Percentiles rank a stretch among this genome's conserved stretches.
phyloP scores from a whole-genome alignment of 2,888 invertebrate species.

The Phyllotreta striolata region DNA sequence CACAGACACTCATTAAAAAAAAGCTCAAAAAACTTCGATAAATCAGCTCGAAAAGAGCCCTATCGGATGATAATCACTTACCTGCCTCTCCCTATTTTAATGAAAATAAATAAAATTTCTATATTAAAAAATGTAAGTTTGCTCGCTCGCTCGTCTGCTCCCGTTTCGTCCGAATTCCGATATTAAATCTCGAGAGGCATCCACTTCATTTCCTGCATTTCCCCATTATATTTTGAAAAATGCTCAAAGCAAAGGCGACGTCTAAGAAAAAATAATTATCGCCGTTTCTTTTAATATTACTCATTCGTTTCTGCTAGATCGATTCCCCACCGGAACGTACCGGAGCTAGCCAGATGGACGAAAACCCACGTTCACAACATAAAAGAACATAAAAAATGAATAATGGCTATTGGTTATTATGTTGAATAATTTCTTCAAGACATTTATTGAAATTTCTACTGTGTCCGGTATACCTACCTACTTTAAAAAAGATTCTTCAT shows the following conservation, averaged over 20 bases:
- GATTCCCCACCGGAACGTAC: not conserved
- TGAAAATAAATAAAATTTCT: not conserved
- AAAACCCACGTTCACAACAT: not conserved
- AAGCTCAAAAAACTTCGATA: no score
- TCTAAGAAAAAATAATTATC: constrained; percentile 41
- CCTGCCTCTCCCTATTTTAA: no score
- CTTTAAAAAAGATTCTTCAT: no score
- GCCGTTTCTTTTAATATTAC: constrained; percentile 36
- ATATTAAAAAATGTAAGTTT: constrained; percentile 15
- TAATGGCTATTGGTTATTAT: no score
- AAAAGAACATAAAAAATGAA: constrained; percentile 1
- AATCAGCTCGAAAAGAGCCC: no score
- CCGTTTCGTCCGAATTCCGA: constrained; percentile 5
- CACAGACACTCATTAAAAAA: no score
- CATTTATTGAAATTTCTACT: no score
- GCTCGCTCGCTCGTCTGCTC: not conserved
- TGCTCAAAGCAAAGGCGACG: constrained; percentile 27
- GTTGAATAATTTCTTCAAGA: no score
- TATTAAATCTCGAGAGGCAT: constrained; percentile 20
- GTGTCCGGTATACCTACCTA: no score
- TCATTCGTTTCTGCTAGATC: constrained; percentile 36
- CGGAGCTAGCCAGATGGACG: not conserved
- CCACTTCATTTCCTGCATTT: constrained; percentile 40
- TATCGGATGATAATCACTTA: no score
- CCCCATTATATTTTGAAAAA: constrained; percentile 22